Conservation (phyloP, 1,140 invertebrate species). For the Holotrichia oblita region DNA sequence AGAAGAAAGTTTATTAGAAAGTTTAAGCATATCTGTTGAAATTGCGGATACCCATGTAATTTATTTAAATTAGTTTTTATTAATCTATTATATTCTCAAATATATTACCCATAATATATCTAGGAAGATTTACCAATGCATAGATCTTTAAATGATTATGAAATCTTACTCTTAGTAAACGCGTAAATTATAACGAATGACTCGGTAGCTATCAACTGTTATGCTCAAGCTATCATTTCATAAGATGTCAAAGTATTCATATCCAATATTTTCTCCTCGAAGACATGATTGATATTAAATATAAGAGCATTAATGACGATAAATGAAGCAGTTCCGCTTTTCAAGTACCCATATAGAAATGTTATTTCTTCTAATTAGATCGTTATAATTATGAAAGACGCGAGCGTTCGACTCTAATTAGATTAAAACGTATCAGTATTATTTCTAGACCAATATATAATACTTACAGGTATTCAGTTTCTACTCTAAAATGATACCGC, state of each 20-base stretch:
- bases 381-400: constrained; percentile 1
- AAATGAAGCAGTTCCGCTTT: constrained; percentile 8
- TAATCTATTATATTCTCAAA: constrained; percentile 4
- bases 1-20: constrained; percentile 15
- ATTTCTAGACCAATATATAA: too few species aligned
- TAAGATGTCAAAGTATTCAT: not conserved
- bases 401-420: not conserved
- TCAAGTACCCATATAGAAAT: not conserved
- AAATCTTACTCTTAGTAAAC: not conserved
- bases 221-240: not conserved
- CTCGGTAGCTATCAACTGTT: not conserved
- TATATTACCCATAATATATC: not conserved
- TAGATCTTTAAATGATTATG: not conserved
- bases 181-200: constrained; percentile 11
- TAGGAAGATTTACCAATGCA: not conserved
- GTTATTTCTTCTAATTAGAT: not conserved
- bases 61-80: constrained; percentile 7
- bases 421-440: not conserved
- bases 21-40: constrained; percentile 8
- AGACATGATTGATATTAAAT: not conserved
- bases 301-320: not conserved
- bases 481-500: not conserved
- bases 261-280: not conserved
- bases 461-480: too few species aligned
- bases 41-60: not conserved